Evolutionary conservation across 2,888 invertebrate genomes (phyloP), one percentile per base, ranked within the genome.

Genomic region (Drosophila melanosoma): DNA sequence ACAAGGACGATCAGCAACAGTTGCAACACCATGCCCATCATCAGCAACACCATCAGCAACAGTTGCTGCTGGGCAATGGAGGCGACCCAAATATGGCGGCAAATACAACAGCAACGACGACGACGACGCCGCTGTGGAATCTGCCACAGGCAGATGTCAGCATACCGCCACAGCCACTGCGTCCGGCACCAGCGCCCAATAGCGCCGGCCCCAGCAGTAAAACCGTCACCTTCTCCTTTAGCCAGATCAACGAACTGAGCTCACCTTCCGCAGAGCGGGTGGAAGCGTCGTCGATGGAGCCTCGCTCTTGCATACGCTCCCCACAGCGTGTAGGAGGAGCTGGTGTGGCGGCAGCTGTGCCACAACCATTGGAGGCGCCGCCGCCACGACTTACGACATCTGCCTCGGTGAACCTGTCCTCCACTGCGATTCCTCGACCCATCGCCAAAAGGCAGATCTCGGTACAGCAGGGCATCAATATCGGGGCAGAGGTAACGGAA

Each of bases 121-220:
- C 91, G 35, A 89, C 91, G 33, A 91, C 92, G 11, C 93, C 93
- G 1, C 69, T 93, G 56, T 93, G 93, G 93, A 92, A 93, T 76
- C 85, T 93, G 32, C 89, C 92, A 3, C 89, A 90, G 71, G 86
- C 84, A 33, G 92, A 93, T 68, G 64, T 64, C 1, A 71, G 84
- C 53, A 95, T 95, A 84, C 95, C 96, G 6, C 96, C 96, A 4
- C 96, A 95, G 82, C 96, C 96, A 0, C 89, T 95, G 69, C 92
- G 95, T 59, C 95, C 95, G 6, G 95, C 95, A 15, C 95, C 95
- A 17, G 92, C 92, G 29, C 93, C 86, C 0, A 83, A 62, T 29
- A 87, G 81, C 33, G 74, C 82, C 1, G 83, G 82, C 7, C 84
- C 87, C 0, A 75, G 77, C 52, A 81, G 83, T 52, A 91, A 91